phyloP scores from a whole-genome alignment of 2,888 invertebrate species.

The Phengaris arion region DNA sequence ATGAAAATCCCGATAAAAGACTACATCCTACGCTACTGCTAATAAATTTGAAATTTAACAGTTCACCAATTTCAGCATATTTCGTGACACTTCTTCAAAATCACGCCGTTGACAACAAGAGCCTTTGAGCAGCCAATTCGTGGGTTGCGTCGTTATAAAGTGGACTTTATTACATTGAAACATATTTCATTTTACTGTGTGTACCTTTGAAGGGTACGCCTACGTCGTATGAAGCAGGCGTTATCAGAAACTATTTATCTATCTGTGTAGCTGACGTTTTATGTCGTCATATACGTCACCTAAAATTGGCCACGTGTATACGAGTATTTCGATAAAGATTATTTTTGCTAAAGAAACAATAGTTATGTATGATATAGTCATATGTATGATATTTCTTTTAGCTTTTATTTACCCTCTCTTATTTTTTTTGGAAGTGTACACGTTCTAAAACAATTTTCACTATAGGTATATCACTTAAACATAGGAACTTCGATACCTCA shows the following conservation, averaged over 20 bases:
- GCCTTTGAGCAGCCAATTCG: background rate
- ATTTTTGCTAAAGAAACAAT: constrained; percentile 4
- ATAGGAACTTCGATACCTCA: too few species aligned
- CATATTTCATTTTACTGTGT: background rate
- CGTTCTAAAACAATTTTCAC: too few species aligned
- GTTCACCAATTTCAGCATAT: background rate
- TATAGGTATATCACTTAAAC: too few species aligned
- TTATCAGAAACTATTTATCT: constrained; percentile 20
- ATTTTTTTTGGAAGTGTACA: too few species aligned
- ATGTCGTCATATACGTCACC: background rate
- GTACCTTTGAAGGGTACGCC: background rate
- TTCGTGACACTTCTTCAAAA: background rate
- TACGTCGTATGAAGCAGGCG: background rate
- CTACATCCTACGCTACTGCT: background rate
- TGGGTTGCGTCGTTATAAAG: background rate
- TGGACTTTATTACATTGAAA: background rate
- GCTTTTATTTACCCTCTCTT: background rate
- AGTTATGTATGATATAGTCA: too few species aligned
- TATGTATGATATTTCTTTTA: background rate
- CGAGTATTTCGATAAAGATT: constrained; percentile 3
- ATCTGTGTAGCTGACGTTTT: constrained; percentile 10
- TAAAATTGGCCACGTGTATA: constrained; percentile 19
- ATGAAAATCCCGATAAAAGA: constrained; percentile 11
- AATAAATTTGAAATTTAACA: constrained; percentile 23
- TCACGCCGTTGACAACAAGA: constrained; percentile 23